A percentile compares a stretch with the other conserved stretches of the same genome.
phyloP scores from a whole-genome alignment of 2,888 invertebrate species.

The Lasioglossum calceatum region DNA sequence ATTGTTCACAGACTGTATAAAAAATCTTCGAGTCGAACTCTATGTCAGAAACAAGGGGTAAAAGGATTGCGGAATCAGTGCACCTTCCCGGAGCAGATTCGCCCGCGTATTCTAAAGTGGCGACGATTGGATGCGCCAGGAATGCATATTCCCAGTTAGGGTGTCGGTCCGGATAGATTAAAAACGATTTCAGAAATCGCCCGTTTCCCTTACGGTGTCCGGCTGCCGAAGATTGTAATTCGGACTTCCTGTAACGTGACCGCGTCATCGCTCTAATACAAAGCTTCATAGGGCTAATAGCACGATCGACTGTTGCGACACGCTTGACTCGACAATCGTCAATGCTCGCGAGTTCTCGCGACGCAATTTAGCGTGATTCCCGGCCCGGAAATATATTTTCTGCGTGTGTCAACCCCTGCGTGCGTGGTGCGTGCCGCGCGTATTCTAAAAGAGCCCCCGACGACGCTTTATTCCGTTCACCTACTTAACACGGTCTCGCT shows the following conservation, averaged over 20 bases:
- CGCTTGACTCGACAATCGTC: not conserved
- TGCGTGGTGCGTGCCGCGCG: not conserved
- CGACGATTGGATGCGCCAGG: not conserved
- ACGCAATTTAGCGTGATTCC: slow-evolving; percentile 29
- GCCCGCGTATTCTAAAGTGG: not conserved
- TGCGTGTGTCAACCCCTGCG: not conserved
- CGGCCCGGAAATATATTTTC: slow-evolving; percentile 17
- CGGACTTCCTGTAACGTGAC: slow-evolving; percentile 24
- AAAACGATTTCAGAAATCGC: not conserved
- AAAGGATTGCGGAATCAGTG: not conserved
- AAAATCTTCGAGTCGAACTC: not conserved
- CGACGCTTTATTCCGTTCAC: slow-evolving; percentile 43
- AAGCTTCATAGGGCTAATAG: slow-evolving; percentile 17
- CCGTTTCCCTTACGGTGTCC: slow-evolving; percentile 5
- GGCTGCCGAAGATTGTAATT: slow-evolving; percentile 34
- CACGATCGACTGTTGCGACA: slow-evolving; percentile 18
- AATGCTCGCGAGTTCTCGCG: slow-evolving; percentile 3
- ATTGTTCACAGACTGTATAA: not conserved
- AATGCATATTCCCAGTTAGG: not conserved
- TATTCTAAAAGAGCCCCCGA: not conserved
- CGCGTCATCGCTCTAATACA: not conserved
- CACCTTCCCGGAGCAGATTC: not conserved
- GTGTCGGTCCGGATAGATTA: not conserved
- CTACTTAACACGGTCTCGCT: slow-evolving; percentile 19
- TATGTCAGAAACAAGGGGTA: not conserved